Evolutionary conservation across 2,797 vertebrate genomes (phyloP).

Genomic region (Garrulus glandarius): DNA sequence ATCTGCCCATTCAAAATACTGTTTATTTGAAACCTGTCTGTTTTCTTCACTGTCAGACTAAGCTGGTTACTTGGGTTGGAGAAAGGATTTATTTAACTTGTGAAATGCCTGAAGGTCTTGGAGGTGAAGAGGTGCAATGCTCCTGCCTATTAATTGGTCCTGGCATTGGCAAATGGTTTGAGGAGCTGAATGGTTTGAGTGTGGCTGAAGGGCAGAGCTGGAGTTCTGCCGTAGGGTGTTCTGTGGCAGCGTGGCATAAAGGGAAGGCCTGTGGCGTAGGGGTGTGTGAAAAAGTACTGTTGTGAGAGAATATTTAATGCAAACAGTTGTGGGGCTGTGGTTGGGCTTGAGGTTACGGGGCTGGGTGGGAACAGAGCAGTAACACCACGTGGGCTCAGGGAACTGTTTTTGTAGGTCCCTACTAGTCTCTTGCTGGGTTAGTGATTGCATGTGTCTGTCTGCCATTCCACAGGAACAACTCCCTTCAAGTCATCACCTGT

Average conservation of each 20-base stretch:
- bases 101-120: not conserved
- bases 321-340: not conserved
- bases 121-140: not conserved
- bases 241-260: fast-evolving
- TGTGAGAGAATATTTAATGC: not conserved
- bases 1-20: not conserved
- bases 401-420: not conserved
- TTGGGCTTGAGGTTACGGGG: not conserved
- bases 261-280: not conserved
- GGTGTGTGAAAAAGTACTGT: not conserved
- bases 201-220: not conserved
- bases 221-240: not conserved
- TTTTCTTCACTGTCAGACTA: not conserved
- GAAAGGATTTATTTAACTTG: not conserved
- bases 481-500: not conserved
- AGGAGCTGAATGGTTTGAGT: not conserved
- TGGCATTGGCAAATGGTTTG: not conserved
- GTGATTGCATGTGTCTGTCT: not conserved
- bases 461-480: not conserved
- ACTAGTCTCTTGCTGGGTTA: not conserved
- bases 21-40: not conserved
- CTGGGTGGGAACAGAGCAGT: not conserved
- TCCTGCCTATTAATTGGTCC: not conserved
- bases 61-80: not conserved
- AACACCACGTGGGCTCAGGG: not conserved